Base-by-base conservation (phyloP, 2,888 invertebrate genomes). In the Ypsolopha scabrella region DNA sequence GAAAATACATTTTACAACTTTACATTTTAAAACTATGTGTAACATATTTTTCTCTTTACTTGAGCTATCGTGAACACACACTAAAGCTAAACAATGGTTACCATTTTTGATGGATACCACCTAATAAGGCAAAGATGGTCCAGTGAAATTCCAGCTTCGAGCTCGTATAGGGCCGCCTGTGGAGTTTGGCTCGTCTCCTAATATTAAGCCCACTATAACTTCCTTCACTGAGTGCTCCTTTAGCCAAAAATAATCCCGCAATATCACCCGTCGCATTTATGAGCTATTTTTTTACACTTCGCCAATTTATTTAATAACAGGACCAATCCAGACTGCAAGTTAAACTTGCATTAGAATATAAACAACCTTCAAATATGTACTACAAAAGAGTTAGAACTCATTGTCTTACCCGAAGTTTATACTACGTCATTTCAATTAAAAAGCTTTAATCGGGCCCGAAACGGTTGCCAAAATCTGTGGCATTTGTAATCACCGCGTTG, bases 401-500 rank as follows among this genome's bases (percentile, higher is more conserved):
- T 45, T 51, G 46, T 45, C n/a, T 38, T 38, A 36, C 7, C 50
- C 55, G 59, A 66, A 70, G 67, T 68, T 72, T 60, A 66, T 62
- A 62, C 64, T 59, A 62, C 61, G 64, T 72, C 72, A 70, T 77
- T 78, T 78, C 74, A 81, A 80, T 81, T 80, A 82, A 79, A 78
- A 70, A 70, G 71, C 72, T 71, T 70, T 75, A 80, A 83, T 80
- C 73, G 75, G 69, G 65, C 68, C 60, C 67, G 67, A 72, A 80
- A 80, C 71, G 73, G 73, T 77, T 73, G 68, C 75, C 77, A 69
- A 80, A 80, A 81, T 80, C 74, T 72, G 71, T 62, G 68, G 77
- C 75, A 78, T 80, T 82, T 77, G 80, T 85, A 82, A 82, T 80
- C 77, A 75, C 74, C 68, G 67, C 72, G 68, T 69, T 74, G 74